Evolutionary conservation across 2,888 invertebrate genomes (phyloP).

Genomic region (Shargacucullia verbasci): DNA sequence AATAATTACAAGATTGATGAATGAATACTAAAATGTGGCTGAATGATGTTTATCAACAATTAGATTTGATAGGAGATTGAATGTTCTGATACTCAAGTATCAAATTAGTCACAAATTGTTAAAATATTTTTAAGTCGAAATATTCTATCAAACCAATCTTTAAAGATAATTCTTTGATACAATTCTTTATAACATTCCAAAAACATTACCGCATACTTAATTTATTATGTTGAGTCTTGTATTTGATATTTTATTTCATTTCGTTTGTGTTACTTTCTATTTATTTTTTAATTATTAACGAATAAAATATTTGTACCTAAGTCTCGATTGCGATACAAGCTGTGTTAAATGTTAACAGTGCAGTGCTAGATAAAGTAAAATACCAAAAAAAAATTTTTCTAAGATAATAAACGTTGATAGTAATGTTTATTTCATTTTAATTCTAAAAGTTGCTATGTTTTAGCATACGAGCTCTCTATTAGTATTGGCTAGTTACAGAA

Average conservation of each 20-base stretch:
- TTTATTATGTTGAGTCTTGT: too few species aligned
- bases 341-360: not conserved
- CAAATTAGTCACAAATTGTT: conserved; percentile 36
- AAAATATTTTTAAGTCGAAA: conserved; percentile 38
- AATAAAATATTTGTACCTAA: too few species aligned
- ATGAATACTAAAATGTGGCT: conserved; percentile 8
- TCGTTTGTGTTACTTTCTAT: too few species aligned
- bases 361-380: conserved; percentile 1
- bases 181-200: conserved; percentile 48
- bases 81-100: conserved; percentile 8
- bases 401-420: not conserved
- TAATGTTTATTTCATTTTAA: not conserved
- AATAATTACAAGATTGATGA: conserved; percentile 8
- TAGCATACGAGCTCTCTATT: conserved; percentile 24
- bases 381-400: conserved; percentile 14
- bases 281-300: too few species aligned
- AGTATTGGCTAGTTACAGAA: conserved; percentile 21
- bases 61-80: not conserved
- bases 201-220: not conserved
- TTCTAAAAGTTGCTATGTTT: not conserved
- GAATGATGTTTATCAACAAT: conserved; percentile 9
- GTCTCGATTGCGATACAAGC: not conserved
- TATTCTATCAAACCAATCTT: conserved; percentile 22
- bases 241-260: too few species aligned
- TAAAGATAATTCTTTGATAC: conserved; percentile 30